Percentiles rank a stretch among this genome's conserved stretches.
These are phyloP conservation scores for Seriola aureovittata DNA, from an alignment of 2,113 vertebrate genomes.

Conservation along the genomic window DNA sequence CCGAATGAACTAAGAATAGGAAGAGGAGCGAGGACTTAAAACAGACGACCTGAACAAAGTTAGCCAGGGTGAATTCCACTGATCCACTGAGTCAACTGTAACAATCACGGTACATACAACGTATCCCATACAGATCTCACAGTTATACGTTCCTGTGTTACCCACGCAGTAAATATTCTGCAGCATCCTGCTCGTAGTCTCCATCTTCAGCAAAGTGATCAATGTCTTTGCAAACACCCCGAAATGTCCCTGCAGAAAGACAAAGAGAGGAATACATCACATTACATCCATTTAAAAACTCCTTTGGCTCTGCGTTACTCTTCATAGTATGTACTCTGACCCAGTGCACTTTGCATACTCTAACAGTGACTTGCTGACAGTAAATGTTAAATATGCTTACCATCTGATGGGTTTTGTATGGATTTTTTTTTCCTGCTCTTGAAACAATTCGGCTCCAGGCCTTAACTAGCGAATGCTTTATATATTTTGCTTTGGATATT, in stretches of 20 bases:
- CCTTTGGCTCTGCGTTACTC: too few relatives aligned
- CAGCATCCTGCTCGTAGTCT: constrained; percentile 96
- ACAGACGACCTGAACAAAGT: too few relatives aligned
- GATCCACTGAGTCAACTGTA: too few relatives aligned
- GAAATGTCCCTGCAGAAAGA: constrained; percentile 89
- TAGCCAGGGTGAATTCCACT: too few relatives aligned
- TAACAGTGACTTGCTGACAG: neutral
- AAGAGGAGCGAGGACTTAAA: too few relatives aligned
- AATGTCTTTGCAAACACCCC: constrained; percentile 97
- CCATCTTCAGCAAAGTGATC: constrained; percentile 97
- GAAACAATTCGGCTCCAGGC: neutral
- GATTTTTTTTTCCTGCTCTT: constrained; percentile 14
- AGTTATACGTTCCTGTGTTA: constrained; percentile 40
- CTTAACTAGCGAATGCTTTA: neutral
- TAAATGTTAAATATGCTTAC: constrained; percentile 5
- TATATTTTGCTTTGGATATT: neutral
- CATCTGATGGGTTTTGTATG: constrained; percentile 13
- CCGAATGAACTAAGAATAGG: too few relatives aligned
- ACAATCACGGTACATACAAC: too few relatives aligned
- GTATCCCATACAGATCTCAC: neutral
- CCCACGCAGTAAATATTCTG: constrained; percentile 95
- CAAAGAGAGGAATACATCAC: neutral
- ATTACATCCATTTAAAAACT: neutral
- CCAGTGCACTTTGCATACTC: constrained; percentile 6
- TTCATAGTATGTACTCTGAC: neutral